Base-by-base conservation (phyloP, 1,140 invertebrate genomes). In the Tribolium castaneum region DNA sequence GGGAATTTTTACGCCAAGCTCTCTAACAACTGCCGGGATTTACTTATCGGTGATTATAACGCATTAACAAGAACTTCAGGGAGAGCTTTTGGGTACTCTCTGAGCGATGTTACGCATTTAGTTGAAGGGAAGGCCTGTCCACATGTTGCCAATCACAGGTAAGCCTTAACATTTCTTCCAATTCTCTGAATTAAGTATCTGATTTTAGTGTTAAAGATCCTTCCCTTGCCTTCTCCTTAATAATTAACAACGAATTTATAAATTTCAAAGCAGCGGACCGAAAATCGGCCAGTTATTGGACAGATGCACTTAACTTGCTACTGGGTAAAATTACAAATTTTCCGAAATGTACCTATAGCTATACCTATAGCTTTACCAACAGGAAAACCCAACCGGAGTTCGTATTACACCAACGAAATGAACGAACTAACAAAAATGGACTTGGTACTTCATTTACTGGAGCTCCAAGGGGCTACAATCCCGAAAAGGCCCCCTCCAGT, bases 391-490 rank as follows among this genome's bases (percentile, higher is more conserved):
- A 72, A 75, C 51, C 78, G 56, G 49, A 84, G 81, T 52, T 70
- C 80, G 1, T 78, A 79, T 16, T 84, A 84, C 49, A 50, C 77
- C 16, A 78, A 84, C 34, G 85, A 86, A 73, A 59, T 86, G 9
- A 62, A 84, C 9, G 78, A 71, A 22, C 70, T 86, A 14, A 77
- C 82, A 0, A 80, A 81, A 35, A 84, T 86, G 81, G 85, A 86
- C 70, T 75, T 84, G 5, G 77, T 79, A 22, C 35, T 86, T 35
- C 81, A 85, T 25, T 72, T 86, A 19, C 74, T 86, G 13, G 85
- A 86, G 45, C 70, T 86, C 50, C 85, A 86, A 78, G 81, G 83
- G 70, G 62, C 85, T 13, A 12, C 70, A 22, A 84, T 86, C 59
- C 85, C 85, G 13, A 83, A 81, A 62, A 66, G 74, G 70, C 72